Evolutionary conservation across 2,797 vertebrate species (phyloP).

Genomic region (Megalops cyprinoides): DNA sequence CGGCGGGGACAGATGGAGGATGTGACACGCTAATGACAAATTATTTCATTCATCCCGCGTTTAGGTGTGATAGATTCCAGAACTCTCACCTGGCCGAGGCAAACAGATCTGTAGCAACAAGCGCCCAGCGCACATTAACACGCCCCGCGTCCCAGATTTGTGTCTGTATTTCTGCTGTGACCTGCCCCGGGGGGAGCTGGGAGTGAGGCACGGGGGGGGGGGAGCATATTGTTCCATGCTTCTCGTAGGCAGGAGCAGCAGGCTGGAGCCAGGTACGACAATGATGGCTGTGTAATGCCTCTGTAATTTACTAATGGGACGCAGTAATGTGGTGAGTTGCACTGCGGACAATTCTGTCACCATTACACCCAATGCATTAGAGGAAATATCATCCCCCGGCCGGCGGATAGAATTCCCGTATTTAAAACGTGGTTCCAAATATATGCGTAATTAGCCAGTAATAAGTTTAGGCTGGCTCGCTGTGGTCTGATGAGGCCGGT

Average conservation of each 20-base stretch:
- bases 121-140: neutral
- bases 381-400: slow-evolving; percentile 34
- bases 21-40: slow-evolving; percentile 27
- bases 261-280: slow-evolving; percentile 40
- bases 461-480: slow-evolving; percentile 34
- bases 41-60: slow-evolving; percentile 17
- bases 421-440: slow-evolving; percentile 38
- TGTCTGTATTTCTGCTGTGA: slow-evolving; percentile 20
- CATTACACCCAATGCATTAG: slow-evolving; percentile 40
- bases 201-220: neutral
- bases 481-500: neutral
- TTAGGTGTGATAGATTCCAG: slow-evolving; percentile 23
- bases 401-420: slow-evolving; percentile 33
- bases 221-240: slow-evolving; percentile 3
- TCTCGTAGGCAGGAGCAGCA: slow-evolving; percentile 23
- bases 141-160: slow-evolving; percentile 2
- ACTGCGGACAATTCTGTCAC: slow-evolving; percentile 29
- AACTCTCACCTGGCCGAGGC: neutral
- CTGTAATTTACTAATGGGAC: slow-evolving; percentile 39
- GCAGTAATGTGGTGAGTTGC: slow-evolving; percentile 36
- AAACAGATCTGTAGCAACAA: neutral
- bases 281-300: slow-evolving; percentile 40
- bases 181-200: neutral
- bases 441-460: slow-evolving; percentile 40
- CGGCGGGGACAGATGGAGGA: slow-evolving; percentile 21